Conservation (phyloP, 2,113 vertebrate genomes). For the Corythornis madagascariensis region DNA sequence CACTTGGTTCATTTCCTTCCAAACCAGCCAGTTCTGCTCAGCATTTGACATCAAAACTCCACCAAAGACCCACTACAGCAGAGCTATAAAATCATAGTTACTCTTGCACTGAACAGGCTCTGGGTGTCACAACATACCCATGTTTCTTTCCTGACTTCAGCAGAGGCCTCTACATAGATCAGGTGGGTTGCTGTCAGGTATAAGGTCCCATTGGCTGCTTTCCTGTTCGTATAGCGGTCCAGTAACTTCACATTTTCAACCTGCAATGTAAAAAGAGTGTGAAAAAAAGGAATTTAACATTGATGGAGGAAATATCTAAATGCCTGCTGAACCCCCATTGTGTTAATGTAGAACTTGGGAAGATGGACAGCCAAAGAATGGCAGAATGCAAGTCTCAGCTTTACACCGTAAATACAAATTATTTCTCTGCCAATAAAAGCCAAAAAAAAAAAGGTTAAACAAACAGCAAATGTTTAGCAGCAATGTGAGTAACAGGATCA, state of each 20-base stretch:
- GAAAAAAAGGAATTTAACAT: neutral
- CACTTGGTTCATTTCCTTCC: neutral
- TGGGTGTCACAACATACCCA: slow-evolving; percentile 74
- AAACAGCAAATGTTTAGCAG: neutral
- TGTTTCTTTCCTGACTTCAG: slow-evolving; percentile 78
- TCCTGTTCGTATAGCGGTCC: slow-evolving; percentile 76
- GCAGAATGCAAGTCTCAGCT: neutral
- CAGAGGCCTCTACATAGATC: slow-evolving; percentile 80
- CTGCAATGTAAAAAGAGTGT: slow-evolving; percentile 19
- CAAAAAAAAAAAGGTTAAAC: neutral
- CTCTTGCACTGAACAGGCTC: neutral
- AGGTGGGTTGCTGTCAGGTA: slow-evolving; percentile 85
- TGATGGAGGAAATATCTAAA: neutral
- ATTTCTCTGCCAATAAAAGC: neutral
- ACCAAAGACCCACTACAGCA: neutral
- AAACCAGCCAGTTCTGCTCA: neutral
- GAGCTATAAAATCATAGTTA: neutral
- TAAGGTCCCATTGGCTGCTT: slow-evolving; percentile 74
- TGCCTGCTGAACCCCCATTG: neutral
- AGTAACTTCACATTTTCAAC: slow-evolving; percentile 82
- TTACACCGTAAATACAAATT: neutral
- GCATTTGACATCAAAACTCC: neutral
- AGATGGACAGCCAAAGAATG: neutral
- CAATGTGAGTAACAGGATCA: neutral
- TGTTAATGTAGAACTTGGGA: neutral